phyloP scores from a whole-genome alignment of 2,113 vertebrate genomes.

The Grus americana region DNA sequence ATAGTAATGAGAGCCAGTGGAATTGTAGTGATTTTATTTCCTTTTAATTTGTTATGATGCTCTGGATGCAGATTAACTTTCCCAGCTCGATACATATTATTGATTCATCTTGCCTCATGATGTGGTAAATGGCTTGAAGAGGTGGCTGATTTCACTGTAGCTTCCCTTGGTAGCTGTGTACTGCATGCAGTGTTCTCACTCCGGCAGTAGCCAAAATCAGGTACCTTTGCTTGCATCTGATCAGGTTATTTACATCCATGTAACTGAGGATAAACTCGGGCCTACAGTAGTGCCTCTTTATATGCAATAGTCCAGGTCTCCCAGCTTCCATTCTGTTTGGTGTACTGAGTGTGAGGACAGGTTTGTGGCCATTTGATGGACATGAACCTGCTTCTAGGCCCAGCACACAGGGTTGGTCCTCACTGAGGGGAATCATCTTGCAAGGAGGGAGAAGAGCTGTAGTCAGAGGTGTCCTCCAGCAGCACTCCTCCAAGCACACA shows the following conservation, averaged over 20 bases:
- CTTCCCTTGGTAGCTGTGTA: not conserved
- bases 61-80: constrained; percentile 63
- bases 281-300: not conserved
- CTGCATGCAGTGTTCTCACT: not conserved
- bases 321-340: not conserved
- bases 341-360: not conserved
- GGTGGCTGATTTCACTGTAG: not conserved
- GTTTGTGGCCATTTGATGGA: not conserved
- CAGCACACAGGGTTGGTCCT: not conserved
- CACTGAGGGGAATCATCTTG: not conserved
- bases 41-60: constrained; percentile 68
- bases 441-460: not conserved
- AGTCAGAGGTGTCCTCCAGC: not conserved
- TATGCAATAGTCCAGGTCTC: not conserved
- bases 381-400: not conserved
- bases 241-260: not conserved
- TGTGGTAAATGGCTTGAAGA: constrained; percentile 5
- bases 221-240: not conserved
- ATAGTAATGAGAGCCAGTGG: constrained; percentile 47
- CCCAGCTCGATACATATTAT: constrained; percentile 40
- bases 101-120: constrained; percentile 34
- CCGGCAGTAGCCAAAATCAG: not conserved
- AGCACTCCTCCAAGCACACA: not conserved
- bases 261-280: not conserved
- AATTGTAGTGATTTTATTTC: constrained; percentile 62